Base-by-base conservation (phyloP, 2,888 invertebrate genomes). In the Furcula furcula region DNA sequence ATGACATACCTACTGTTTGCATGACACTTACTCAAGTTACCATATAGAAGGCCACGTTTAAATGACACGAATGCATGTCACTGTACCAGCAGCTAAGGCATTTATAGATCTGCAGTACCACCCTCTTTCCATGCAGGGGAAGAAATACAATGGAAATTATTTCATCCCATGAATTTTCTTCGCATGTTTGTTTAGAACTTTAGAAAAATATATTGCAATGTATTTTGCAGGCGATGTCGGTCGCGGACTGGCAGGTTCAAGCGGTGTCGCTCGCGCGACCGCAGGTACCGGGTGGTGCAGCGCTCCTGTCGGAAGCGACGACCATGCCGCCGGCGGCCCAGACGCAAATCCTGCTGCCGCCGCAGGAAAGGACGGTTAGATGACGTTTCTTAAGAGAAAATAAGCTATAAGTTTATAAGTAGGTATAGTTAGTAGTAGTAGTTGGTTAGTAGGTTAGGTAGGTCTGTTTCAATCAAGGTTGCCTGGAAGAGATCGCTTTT, bases 261-360 rank as follows among this genome's bases (percentile, higher is more conserved):
- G 41, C 58, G 68, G 0, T 76, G 76, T 34, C 56, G 69, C 1
- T 58, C 45, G 4, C 48, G 68, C 3, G 76, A 76, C 51, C 37
- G 65, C 6, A 61, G 64, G 0, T 71, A 73, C 46, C 40, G 49
- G 6, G 61, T 74, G 13, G 31, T 36, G 5, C 46, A 46, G 36
- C 12, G 42, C 3, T 28, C 47, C n/a, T 47, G 63, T 15, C 34
- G 57, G 1, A 37, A 51, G 3, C 38, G 62, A 4, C 31, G 55
- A n/a, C 11, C 41, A 13, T 10, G 46, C 14, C 28, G 56, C 6
- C 37, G 56, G 2, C 45, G 60, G 2, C 31, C 47, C 4, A 14
- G 55, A 1, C 36, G 42, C 20, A 23, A 48, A 1, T 11, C 29
- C 22, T 11, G 41, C 14, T 16, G 41, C 11, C 21, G 41, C 1